These are phyloP conservation scores for Macrochelys suwanniensis DNA, from an alignment of 2,797 vertebrate genomes.

Conservation along the genomic window DNA sequence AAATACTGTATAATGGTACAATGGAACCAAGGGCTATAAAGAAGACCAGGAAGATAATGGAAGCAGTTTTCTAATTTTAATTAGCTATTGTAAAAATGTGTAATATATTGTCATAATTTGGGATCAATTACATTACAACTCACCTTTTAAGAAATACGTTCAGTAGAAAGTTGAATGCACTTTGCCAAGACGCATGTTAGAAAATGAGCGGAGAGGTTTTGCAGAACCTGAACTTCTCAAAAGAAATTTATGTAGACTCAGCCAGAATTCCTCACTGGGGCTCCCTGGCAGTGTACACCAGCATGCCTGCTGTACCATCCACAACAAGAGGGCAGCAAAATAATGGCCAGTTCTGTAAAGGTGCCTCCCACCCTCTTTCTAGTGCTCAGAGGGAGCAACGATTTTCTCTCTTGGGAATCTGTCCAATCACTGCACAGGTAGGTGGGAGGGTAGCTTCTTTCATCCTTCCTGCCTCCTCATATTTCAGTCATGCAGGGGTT, in stretches of 20 bases:
- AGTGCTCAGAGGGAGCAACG: background rate
- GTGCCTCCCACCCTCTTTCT: background rate
- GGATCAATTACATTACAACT: background rate
- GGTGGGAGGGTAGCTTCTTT: background rate
- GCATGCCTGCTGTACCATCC: background rate
- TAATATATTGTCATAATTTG: background rate
- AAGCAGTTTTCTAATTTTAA: background rate
- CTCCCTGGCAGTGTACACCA: background rate
- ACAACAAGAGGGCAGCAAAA: accelerated
- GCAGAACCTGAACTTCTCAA: accelerated
- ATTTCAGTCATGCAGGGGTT: background rate
- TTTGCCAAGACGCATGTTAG: background rate
- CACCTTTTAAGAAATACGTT: background rate
- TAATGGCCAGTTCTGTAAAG: background rate
- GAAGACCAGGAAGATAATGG: background rate
- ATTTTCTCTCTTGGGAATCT: background rate
- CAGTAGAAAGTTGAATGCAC: background rate
- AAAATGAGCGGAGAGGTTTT: background rate
- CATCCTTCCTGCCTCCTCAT: accelerated
- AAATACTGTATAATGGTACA: slow-evolving; percentile 31
- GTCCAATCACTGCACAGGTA: accelerated
- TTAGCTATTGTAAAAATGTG: background rate
- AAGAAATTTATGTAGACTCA: background rate
- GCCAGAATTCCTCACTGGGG: background rate
- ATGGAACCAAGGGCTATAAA: slow-evolving; percentile 33